Conservation (phyloP, 2,797 vertebrate species). For the Triplophysa yarkandensis region DNA sequence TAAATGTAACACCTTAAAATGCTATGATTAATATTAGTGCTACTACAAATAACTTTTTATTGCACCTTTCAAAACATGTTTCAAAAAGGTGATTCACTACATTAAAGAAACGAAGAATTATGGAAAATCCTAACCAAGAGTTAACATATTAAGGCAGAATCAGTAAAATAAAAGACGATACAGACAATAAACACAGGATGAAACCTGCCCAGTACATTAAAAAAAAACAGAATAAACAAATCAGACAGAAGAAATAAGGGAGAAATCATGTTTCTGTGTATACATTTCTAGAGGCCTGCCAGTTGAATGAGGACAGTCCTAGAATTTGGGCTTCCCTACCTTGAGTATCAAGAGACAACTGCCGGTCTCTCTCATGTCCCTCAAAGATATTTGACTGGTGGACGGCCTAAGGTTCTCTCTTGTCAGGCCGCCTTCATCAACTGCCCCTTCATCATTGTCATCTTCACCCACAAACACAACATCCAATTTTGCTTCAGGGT, state of each 20-base stretch:
- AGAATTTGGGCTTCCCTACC: conserved; percentile 18
- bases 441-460: conserved; percentile 47
- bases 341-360: conserved; percentile 33
- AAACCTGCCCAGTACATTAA: neutral
- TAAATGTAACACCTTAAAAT: neutral
- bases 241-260: neutral
- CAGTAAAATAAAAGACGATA: neutral
- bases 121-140: too few relatives aligned
- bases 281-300: neutral
- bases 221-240: neutral
- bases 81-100: neutral
- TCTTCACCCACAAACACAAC: conserved; percentile 51
- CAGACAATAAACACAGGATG: neutral
- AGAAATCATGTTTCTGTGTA: neutral
- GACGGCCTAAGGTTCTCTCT: conserved; percentile 49
- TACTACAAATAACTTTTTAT: neutral
- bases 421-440: conserved; percentile 46
- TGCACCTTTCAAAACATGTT: neutral
- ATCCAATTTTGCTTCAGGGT: conserved; percentile 52
- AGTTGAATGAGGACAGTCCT: neutral
- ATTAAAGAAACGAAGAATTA: neutral
- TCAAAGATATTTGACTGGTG: conserved; percentile 49
- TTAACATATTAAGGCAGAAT: neutral
- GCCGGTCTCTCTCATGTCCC: conserved; percentile 28
- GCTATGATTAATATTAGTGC: conserved; percentile 5